Evolutionary conservation across 2,113 vertebrate species (phyloP).

Genomic region (Rostratula benghalensis): DNA sequence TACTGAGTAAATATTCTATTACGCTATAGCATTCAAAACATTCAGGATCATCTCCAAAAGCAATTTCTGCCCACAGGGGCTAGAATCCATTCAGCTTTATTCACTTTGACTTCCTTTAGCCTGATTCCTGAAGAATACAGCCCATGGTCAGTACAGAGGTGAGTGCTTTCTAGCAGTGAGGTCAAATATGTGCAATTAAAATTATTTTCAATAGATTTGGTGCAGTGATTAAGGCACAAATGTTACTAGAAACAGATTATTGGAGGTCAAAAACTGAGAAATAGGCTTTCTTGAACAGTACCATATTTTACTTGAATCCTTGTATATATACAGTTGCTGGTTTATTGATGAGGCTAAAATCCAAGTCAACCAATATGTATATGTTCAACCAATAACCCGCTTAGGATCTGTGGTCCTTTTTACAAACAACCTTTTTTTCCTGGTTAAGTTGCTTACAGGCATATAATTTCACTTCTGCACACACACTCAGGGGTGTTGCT

Average conservation of each 20-base stretch:
- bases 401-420: neutral
- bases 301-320: neutral
- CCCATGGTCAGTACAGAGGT: neutral
- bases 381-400: neutral
- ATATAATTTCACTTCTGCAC: neutral
- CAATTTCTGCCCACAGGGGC: neutral
- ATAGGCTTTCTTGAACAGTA: neutral
- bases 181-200: neutral
- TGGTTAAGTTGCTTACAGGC: neutral
- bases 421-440: neutral
- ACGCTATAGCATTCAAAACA: neutral
- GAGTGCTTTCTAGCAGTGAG: neutral
- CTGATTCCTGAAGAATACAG: neutral
- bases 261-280: neutral
- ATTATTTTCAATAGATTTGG: neutral
- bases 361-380: neutral
- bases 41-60: neutral
- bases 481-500: neutral
- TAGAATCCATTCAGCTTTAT: neutral
- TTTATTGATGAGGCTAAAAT: neutral
- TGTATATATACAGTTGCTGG: neutral
- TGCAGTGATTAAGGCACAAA: neutral
- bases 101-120: neutral
- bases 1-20: neutral
- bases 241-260: neutral